Conservation (phyloP, 2,113 vertebrate genomes). For the Hemibagrus wyckioides region DNA sequence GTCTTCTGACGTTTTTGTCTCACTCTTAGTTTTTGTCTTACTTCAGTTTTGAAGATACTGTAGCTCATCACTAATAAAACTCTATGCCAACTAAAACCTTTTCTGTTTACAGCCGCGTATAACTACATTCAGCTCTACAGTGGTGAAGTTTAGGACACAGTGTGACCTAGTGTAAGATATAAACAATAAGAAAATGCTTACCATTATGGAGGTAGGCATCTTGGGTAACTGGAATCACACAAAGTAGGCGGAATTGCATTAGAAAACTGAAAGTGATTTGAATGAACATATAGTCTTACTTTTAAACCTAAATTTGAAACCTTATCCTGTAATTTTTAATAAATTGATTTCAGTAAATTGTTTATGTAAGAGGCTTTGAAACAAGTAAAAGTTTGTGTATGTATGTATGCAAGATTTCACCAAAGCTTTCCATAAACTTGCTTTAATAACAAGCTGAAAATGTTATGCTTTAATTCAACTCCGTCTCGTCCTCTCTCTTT, state of each 20-base stretch:
- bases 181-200: not conserved
- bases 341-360: not conserved
- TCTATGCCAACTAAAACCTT: not conserved
- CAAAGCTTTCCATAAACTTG: not conserved
- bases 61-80: not conserved
- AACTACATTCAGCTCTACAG: not conserved
- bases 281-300: not conserved
- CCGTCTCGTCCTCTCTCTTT: constrained; percentile 41
- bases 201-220: not conserved
- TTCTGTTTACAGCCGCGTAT: no score
- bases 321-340: not conserved
- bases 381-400: not conserved
- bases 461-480: not conserved
- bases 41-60: not conserved
- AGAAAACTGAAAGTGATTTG: not conserved
- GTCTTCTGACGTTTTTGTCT: not conserved
- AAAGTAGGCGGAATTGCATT: not conserved
- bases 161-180: not conserved
- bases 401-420: not conserved
- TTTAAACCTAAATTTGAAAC: not conserved
- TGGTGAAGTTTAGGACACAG: not conserved
- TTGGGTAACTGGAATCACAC: not conserved
- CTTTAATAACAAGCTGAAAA: not conserved
- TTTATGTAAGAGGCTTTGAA: not conserved
- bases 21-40: not conserved